Base-by-base conservation (phyloP, 53 echinoderm and acorn worm species). In the Antedon mediterranea region DNA sequence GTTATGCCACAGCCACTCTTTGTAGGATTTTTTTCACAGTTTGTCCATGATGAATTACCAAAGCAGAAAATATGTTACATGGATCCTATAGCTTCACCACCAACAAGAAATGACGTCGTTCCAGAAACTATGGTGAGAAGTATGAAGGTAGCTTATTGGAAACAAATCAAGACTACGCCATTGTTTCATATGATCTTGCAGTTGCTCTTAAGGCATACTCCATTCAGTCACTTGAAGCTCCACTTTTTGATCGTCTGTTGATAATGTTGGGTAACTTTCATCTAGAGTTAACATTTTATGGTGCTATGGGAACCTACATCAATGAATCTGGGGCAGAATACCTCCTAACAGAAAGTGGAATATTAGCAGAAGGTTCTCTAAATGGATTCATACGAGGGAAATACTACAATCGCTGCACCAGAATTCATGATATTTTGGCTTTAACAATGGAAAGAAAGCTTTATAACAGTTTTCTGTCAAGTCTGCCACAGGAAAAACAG, bases 41-140 rank as follows among this genome's bases (percentile, higher is more conserved):
- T 84, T 33, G 70, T 72, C 5, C 26, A 27, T 8, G 82, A 86
- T 44, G 31, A 43, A n/a, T n/a, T 84, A 15, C 88, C 84, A 32
- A 34, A 30, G 70, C 77, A 81, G 29, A 34, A 33, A 28, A 82
- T 82, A 23, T 43, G 79, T 43, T 85, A 85, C 73, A 85, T 89
- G 83, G 85, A 85, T 75, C 85, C 85, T 0, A 83, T 89, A 33
- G 43, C 82, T 5, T 73, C 79, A 71, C 71, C 89, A 33, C 89
- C 85, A 43, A 86, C 85, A 77, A 85, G 83, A 71, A 86, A 85
- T 73, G 88, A 83, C 44, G 88, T 91, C 70, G 88, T 91, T 0
- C 81, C 71, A 7, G 91, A 91, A 34, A 91, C 91, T 0, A 83
- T 91, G 84, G n/a, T 71, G 7, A 83, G 83, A 74, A 20, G 43